These are phyloP conservation scores for Bombus picipes DNA, from an alignment of 1,140 invertebrate genomes.

Conservation along the genomic window DNA sequence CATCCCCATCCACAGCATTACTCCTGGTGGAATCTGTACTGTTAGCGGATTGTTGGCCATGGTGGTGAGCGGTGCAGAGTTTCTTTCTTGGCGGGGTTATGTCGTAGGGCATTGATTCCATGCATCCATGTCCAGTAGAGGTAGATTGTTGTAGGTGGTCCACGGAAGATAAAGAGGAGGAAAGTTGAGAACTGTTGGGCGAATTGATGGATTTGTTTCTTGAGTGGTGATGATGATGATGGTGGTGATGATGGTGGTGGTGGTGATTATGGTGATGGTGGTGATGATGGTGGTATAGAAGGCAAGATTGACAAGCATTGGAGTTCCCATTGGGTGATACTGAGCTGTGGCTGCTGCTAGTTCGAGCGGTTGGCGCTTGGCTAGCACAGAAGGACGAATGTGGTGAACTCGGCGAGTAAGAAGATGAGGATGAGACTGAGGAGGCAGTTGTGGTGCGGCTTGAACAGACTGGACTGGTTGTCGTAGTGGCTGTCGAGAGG, in stretches of 20 bases:
- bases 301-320: constrained; percentile 74
- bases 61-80: constrained; percentile 73
- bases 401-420: constrained; percentile 58
- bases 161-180: constrained; percentile 21
- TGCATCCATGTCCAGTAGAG: constrained; percentile 43
- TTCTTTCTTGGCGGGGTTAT: constrained; percentile 74
- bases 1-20: constrained; percentile 34
- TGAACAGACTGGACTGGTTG: constrained; percentile 66
- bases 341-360: constrained; percentile 10
- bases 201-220: constrained; percentile 54
- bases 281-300: constrained; percentile 59
- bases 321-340: constrained; percentile 43
- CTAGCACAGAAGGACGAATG: constrained; percentile 48
- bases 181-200: constrained; percentile 8
- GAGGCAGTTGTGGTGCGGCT: constrained; percentile 59
- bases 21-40: constrained; percentile 40
- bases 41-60: constrained; percentile 54
- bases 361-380: constrained; percentile 30
- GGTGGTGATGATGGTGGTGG: constrained; percentile 69
- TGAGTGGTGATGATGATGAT: constrained; percentile 70
- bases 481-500: constrained; percentile 62
- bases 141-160: constrained; percentile 51
- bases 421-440: constrained; percentile 57
- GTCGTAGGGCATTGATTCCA: constrained; percentile 49
- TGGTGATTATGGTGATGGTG: constrained; percentile 71